Evolutionary conservation across 2,888 invertebrate genomes (phyloP).

Genomic region (Thecophora atra): DNA sequence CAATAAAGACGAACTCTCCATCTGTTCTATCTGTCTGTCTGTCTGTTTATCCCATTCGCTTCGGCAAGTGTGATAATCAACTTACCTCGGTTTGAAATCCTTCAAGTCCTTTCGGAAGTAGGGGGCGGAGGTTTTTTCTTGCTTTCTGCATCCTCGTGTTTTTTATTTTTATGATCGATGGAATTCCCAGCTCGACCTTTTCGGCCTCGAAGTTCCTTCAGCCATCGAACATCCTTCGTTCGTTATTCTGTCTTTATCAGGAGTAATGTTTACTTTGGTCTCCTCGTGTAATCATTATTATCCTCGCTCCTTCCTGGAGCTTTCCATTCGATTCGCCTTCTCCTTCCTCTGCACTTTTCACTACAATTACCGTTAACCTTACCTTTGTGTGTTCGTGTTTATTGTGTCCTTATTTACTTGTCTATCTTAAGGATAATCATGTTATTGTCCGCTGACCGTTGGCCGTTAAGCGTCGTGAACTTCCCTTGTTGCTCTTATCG

Average conservation of each 20-base stretch:
- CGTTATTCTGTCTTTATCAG: constrained; percentile 20
- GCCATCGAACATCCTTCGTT: constrained; percentile 40
- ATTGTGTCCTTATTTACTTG: constrained; percentile 45
- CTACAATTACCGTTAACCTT: constrained; percentile 49
- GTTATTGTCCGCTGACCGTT: constrained; percentile 41
- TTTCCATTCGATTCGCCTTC: constrained; percentile 16
- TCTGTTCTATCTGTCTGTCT: not conserved
- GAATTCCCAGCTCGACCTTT: constrained; percentile 62
- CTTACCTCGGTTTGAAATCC: constrained; percentile 46
- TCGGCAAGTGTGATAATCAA: constrained; percentile 52
- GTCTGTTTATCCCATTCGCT: not conserved
- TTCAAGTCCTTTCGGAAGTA: constrained; percentile 47
- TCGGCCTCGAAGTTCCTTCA: constrained; percentile 35
- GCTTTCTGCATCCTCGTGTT: constrained; percentile 42
- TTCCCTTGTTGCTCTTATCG: constrained; percentile 20
- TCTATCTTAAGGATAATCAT: constrained; percentile 44
- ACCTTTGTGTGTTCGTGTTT: constrained; percentile 43
- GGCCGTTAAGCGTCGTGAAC: not conserved
- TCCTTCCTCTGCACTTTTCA: constrained; percentile 49
- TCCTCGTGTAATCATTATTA: constrained; percentile 20
- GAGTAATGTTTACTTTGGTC: constrained; percentile 1
- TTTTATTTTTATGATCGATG: constrained; percentile 65
- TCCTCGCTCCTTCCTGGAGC: constrained; percentile 33
- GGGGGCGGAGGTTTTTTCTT: constrained; percentile 42
- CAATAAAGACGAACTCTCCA: not conserved